phyloP scores from a whole-genome alignment of 1,140 invertebrate species.

The Zaprionus inermis region DNA sequence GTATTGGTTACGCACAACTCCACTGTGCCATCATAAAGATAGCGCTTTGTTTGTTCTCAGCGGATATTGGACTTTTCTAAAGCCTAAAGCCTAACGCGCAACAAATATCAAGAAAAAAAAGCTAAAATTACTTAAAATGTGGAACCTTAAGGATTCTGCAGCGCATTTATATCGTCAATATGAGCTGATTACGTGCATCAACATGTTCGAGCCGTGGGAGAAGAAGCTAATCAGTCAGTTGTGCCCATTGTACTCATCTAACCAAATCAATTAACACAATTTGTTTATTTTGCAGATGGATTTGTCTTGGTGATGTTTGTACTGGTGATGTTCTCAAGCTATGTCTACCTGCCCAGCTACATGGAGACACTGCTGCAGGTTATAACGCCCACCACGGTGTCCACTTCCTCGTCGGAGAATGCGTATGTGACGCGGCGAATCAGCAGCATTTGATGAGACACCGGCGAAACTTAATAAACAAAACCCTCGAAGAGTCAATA shows the following conservation, averaged over 20 bases:
- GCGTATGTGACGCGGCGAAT: constrained; percentile 59
- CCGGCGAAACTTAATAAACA: background rate
- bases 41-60: background rate
- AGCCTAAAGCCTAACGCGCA: background rate
- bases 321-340: constrained; percentile 75
- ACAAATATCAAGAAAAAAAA: background rate
- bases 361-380: constrained; percentile 65
- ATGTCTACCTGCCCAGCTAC: constrained; percentile 74
- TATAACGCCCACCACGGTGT: constrained; percentile 44
- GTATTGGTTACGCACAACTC: background rate
- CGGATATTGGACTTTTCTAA: background rate
- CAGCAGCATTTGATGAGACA: constrained; percentile 34
- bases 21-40: background rate
- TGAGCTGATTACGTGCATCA: constrained; percentile 72
- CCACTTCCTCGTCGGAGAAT: constrained; percentile 18
- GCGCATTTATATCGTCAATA: constrained; percentile 73
- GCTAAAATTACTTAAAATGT: constrained; percentile 49
- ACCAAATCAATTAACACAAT: background rate
- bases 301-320: constrained; percentile 68
- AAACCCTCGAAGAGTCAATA: background rate
- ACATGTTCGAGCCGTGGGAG: constrained; percentile 84
- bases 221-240: constrained; percentile 77
- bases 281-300: constrained; percentile 54
- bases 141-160: constrained; percentile 65
- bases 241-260: background rate